Conservation (phyloP, 2,888 invertebrate genomes). For the Sphinx pinastri region DNA sequence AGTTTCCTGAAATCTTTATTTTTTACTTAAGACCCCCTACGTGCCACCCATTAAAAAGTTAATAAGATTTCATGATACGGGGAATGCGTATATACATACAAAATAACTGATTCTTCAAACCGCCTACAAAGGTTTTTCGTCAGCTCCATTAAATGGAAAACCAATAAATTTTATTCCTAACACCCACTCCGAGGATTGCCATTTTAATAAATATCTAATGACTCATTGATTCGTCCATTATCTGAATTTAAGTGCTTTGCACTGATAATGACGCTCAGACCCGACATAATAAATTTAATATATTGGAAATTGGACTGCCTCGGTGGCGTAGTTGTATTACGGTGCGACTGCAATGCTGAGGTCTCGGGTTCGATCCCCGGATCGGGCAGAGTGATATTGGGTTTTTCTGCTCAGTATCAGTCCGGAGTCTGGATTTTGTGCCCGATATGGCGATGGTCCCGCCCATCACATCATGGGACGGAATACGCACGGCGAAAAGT, state of each 20-base stretch:
- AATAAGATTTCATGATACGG: not conserved
- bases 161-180: constrained; percentile 21
- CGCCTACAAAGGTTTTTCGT: not conserved
- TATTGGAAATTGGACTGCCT: too few species aligned
- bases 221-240: constrained; percentile 16
- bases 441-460: too few species aligned
- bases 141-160: constrained; percentile 10
- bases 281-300: not conserved
- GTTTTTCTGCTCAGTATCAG: too few species aligned
- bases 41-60: not conserved
- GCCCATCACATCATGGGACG: too few species aligned
- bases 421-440: too few species aligned
- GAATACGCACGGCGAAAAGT: too few species aligned
- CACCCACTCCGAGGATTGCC: constrained; percentile 2
- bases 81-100: not conserved
- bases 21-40: not conserved
- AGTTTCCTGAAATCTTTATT: too few species aligned
- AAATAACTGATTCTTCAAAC: not conserved
- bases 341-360: too few species aligned
- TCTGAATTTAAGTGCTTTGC: constrained; percentile 2
- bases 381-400: too few species aligned
- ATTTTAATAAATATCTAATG: constrained; percentile 24
- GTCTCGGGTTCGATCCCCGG: too few species aligned
- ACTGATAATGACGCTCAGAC: not conserved
- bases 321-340: too few species aligned